phyloP scores from a whole-genome alignment of 2,113 vertebrate species.

The Platanista minor region DNA sequence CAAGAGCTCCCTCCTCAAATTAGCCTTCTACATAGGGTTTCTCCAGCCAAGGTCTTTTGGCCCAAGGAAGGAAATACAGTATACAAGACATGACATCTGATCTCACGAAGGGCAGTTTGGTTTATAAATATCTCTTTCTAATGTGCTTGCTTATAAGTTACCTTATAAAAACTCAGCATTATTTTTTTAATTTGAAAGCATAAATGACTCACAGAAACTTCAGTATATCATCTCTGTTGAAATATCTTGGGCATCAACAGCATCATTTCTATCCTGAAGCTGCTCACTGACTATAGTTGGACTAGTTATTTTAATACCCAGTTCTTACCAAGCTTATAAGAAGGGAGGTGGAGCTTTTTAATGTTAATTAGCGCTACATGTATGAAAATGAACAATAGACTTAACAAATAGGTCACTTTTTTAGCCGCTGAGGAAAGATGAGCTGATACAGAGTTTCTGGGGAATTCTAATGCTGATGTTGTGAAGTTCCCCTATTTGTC shows the following conservation, averaged over 20 bases:
- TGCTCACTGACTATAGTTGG: background rate
- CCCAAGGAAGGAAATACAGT: background rate
- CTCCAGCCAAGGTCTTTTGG: background rate
- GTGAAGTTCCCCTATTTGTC: conserved; percentile 31
- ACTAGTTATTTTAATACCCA: conserved; percentile 36
- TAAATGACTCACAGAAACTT: background rate
- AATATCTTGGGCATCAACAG: background rate
- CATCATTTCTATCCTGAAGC: background rate
- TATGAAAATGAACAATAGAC: conserved; percentile 46
- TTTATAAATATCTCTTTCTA: background rate
- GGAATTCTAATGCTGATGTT: conserved; percentile 24
- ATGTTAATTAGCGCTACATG: conserved; percentile 37
- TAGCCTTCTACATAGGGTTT: background rate
- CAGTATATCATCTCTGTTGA: background rate
- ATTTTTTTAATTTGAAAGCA: background rate
- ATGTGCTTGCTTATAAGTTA: background rate
- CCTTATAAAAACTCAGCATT: background rate
- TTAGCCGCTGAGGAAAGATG: conserved; percentile 15
- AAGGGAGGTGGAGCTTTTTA: background rate
- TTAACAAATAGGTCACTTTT: conserved; percentile 56
- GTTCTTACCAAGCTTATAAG: conserved; percentile 18
- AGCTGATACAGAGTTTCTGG: background rate
- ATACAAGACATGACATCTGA: background rate
- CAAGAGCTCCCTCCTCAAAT: background rate
- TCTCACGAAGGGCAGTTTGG: background rate